phyloP scores from a whole-genome alignment of 1,140 invertebrate species.

The Conopomorpha cramerella region DNA sequence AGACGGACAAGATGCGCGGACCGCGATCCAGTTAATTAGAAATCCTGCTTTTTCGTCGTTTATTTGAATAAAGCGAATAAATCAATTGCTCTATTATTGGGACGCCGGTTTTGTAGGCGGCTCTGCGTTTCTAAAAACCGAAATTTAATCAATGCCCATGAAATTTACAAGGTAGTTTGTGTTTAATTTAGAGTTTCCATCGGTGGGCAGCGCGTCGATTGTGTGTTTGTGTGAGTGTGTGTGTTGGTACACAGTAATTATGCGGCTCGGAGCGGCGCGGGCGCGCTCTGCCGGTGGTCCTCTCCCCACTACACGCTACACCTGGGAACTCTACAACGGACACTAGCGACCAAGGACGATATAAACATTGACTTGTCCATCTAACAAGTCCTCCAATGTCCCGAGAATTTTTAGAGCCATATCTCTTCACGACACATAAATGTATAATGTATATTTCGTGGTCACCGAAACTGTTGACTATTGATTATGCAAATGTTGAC shows the following conservation, averaged over 20 bases:
- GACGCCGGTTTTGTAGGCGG: slow-evolving; percentile 11
- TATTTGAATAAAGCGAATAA: too few relatives aligned
- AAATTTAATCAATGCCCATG: slow-evolving; percentile 45
- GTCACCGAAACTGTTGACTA: too few relatives aligned
- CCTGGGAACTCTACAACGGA: slow-evolving; percentile 32
- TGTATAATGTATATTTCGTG: too few relatives aligned
- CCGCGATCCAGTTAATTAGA: too few relatives aligned
- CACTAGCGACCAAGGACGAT: slow-evolving; percentile 11
- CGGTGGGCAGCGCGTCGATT: too few relatives aligned
- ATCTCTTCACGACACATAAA: too few relatives aligned
- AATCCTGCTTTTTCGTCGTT: too few relatives aligned
- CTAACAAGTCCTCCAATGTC: too few relatives aligned
- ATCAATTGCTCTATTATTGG: too few relatives aligned
- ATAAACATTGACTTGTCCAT: slow-evolving; percentile 15
- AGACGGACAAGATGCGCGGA: too few relatives aligned
- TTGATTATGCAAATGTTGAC: too few relatives aligned
- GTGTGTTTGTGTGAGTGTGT: slow-evolving; percentile 18
- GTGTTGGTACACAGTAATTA: slow-evolving; percentile 48
- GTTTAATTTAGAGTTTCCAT: slow-evolving; percentile 46
- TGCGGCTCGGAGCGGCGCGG: slow-evolving; percentile 35
- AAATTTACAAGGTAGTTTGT: slow-evolving; percentile 54
- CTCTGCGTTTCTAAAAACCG: slow-evolving; percentile 15
- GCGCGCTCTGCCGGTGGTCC: slow-evolving; percentile 46
- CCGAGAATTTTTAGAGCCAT: too few relatives aligned
- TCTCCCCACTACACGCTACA: slow-evolving; percentile 16